Evolutionary conservation across 2,888 invertebrate genomes (phyloP), one percentile per base, ranked within the genome.

Genomic region (Eudasyphora cyanicolor): DNA sequence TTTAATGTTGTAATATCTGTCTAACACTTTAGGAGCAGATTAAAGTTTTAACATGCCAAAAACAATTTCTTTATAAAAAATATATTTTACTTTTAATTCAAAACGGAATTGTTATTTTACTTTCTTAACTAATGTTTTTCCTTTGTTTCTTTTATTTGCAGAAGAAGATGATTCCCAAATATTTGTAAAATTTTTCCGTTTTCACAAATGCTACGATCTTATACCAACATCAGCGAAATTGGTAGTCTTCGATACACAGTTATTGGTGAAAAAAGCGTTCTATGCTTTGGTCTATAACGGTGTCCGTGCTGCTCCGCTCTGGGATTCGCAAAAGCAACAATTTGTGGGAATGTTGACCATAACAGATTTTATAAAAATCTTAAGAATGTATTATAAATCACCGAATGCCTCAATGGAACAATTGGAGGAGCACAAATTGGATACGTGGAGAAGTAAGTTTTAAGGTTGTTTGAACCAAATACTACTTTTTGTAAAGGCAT

Each of bases 161-260:
- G 98, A 98, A 94, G 97, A 98, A 92, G 98, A 98, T 93, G 98
- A 98, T 93, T 97, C 97, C 91, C 97, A 98, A 93, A 98, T 98
- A 91, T 98, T 98, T 93, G 98, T 98, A 89, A 98, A 98, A 93
- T 99, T 99, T 94, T 99, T 99, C 96, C 98, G 98, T 93, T 99
- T 98, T 93, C 99, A 99, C 95, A 98, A 98, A 93, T 99, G 99
- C 93, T 99, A 99, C 94, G 99, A 99, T 94, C 95, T 99, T 93
- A 99, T 99, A 92, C 99, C 99, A 84, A 99, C 98, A 83, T 99
- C 99, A 89, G 98, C 99, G 87, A 99, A 99, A 93, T 94, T 99
- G 92, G 99, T 99, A 87, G 98, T 99, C 84, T 99, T 99, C 93
- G 99, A 99, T 93, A 99, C 99, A 62, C 97, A 98, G 92, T 94